These are phyloP conservation scores for Centruroides vittatus DNA, from an alignment of 1,140 invertebrate species.

Conservation along the genomic window DNA sequence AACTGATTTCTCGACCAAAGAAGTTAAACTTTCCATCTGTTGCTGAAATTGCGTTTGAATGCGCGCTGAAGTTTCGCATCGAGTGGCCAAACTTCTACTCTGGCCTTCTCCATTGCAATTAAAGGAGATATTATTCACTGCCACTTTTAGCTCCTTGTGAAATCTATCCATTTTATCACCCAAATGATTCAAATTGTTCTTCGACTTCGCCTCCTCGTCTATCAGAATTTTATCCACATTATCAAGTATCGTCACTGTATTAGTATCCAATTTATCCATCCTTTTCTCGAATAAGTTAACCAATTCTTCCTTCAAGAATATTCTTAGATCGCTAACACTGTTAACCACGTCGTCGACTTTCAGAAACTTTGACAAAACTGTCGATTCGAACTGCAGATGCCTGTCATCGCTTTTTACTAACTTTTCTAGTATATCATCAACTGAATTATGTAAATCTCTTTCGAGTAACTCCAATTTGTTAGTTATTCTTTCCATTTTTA, in stretches of 20 bases:
- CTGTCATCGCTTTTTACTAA: constrained; percentile 14
- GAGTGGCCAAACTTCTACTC: too few relatives aligned
- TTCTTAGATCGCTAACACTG: neutral
- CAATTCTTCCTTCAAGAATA: constrained; percentile 9
- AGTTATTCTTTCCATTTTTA: constrained; percentile 22
- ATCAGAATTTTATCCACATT: too few relatives aligned
- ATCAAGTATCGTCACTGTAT: too few relatives aligned
- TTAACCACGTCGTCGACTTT: constrained; percentile 8
- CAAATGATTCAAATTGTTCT: too few relatives aligned
- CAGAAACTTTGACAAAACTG: constrained; percentile 1
- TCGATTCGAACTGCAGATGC: constrained; percentile 7
- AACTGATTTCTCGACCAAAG: constrained; percentile 4
- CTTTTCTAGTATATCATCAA: constrained; percentile 15
- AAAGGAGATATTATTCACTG: too few relatives aligned
- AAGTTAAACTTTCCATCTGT: constrained; percentile 12
- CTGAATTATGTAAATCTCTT: constrained; percentile 8
- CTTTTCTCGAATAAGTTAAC: neutral
- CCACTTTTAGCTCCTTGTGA: too few relatives aligned
- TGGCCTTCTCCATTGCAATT: too few relatives aligned
- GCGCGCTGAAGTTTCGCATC: too few relatives aligned
- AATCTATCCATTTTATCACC: too few relatives aligned
- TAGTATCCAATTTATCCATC: neutral
- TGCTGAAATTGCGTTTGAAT: neutral
- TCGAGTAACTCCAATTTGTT: constrained; percentile 13
- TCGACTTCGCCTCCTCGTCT: too few relatives aligned